A percentile compares a stretch with the other conserved stretches of the same genome.
These are phyloP conservation scores for Notothenia coriiceps DNA, from an alignment of 2,113 vertebrate species.

Conservation along the genomic window DNA sequence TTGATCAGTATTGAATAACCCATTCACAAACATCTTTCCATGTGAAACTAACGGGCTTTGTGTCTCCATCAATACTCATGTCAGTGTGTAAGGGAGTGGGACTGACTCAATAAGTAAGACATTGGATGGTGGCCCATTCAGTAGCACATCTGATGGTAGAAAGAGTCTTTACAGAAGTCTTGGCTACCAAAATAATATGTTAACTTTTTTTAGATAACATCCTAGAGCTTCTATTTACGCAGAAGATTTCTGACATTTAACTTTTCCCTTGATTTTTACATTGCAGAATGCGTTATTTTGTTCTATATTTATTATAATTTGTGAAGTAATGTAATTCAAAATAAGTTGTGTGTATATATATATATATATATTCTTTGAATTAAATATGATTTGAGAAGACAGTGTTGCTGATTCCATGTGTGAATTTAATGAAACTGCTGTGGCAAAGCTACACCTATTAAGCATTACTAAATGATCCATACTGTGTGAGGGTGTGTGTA, in stretches of 20 bases:
- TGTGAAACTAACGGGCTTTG: slow-evolving; percentile 40
- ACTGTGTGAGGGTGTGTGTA: no score
- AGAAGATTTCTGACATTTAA: slow-evolving; percentile 28
- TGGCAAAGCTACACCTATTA: no score
- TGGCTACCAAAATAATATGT: slow-evolving; percentile 44
- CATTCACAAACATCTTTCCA: slow-evolving; percentile 40
- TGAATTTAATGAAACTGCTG: slow-evolving; percentile 3
- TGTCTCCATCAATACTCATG: slow-evolving; percentile 32
- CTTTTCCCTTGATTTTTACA: slow-evolving; percentile 12
- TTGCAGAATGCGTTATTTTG: background rate
- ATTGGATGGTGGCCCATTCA: slow-evolving; percentile 42
- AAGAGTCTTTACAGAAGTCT: slow-evolving; percentile 48
- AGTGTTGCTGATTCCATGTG: background rate
- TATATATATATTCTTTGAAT: slow-evolving; percentile 19
- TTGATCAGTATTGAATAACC: slow-evolving; percentile 52
- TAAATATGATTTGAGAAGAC: slow-evolving; percentile 16
- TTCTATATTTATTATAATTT: slow-evolving; percentile 11
- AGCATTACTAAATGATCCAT: no score
- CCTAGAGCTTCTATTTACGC: slow-evolving; percentile 21
- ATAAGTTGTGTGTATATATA: background rate
- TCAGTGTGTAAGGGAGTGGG: slow-evolving; percentile 29
- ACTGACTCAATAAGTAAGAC: slow-evolving; percentile 33
- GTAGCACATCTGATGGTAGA: slow-evolving; percentile 47
- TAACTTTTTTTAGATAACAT: slow-evolving; percentile 44
- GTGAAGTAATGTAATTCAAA: background rate